Conservation (phyloP, 1,140 invertebrate genomes). For the Hydropsyche tenuis region DNA sequence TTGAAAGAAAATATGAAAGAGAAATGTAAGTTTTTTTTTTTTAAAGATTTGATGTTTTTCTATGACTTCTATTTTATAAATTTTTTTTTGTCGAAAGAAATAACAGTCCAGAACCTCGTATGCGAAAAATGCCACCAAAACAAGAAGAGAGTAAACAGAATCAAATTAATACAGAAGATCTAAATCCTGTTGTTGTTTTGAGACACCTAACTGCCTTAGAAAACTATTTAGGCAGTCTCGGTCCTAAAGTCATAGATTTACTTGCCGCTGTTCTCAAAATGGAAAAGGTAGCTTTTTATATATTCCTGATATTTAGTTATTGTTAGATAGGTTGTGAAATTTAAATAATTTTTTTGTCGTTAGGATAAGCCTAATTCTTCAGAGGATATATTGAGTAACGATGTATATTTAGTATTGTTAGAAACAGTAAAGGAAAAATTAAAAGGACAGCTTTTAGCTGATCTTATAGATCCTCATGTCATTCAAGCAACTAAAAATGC, state of each 20-base stretch:
- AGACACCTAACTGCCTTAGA: constrained; percentile 79
- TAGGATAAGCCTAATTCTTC: constrained; percentile 71
- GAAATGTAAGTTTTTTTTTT: constrained; percentile 3
- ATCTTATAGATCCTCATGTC: constrained; percentile 71
- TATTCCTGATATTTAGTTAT: neutral
- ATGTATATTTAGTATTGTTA: constrained; percentile 74
- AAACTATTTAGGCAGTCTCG: constrained; percentile 78
- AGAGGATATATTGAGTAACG: constrained; percentile 72
- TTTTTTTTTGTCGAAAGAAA: neutral
- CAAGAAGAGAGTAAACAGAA: constrained; percentile 27
- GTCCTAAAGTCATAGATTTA: constrained; percentile 76
- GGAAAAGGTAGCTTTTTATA: constrained; percentile 67
- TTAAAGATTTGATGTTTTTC: no score
- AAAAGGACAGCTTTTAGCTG: constrained; percentile 79
- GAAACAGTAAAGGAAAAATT: constrained; percentile 86
- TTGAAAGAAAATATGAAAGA: constrained; percentile 8
- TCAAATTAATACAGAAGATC: constrained; percentile 16
- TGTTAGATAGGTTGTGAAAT: neutral
- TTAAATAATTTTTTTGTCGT: constrained; percentile 8
- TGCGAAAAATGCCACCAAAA: neutral
- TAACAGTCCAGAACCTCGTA: neutral
- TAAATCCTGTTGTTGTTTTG: constrained; percentile 72
- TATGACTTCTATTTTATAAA: no score
- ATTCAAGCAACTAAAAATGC: constrained; percentile 64
- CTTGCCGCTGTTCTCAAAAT: constrained; percentile 76